Evolutionary conservation across 2,888 invertebrate genomes (phyloP), one percentile per base, ranked within the genome.

Genomic region (Cistogaster globosa): DNA sequence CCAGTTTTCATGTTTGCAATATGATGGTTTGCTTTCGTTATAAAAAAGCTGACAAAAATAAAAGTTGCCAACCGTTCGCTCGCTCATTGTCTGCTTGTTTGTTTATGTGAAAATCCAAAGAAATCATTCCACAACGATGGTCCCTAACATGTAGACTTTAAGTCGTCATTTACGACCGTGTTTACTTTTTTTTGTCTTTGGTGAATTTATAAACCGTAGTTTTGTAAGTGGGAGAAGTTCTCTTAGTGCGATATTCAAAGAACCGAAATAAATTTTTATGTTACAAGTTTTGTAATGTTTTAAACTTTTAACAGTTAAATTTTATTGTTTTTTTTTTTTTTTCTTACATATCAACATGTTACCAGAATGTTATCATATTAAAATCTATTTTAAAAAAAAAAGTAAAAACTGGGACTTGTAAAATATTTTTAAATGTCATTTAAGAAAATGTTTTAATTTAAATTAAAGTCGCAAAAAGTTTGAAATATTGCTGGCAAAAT

Each of bases 71-170:
- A 57, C 55, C 32, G n/a, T 57, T 63, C 63, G 3, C 26, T 51
- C 26, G 26, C 26, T 26, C 26, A 51, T 32, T 32, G 6, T 32
- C 6, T 32, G 6, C 6, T 32, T 32, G 32, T 32, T 32, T 32
- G 4, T 8, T 5, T 32, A 32, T 32, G 71, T 51, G 57, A 22
- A 65, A 82, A 76, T 83, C 71, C 18, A 77, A 77, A 65, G 76
- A 58, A 83, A 83, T 67, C 67, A 84, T 84, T 76, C 76, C 84
- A 81, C 71, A 65, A 77, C 71, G 69, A 51, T 51, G 63, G 51
- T 58, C 63, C 65, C 69, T 53, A 71, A 84, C 75, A 79, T 62
- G 69, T 36, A 84, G 80, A 80, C 76, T 57, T 72, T 68, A 38
- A 67, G 80, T 80, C 76, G 76, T 72, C 72, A 68, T 55, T 63